phyloP scores from a whole-genome alignment of 2,797 vertebrate genomes.

The Sciurus vulgaris region DNA sequence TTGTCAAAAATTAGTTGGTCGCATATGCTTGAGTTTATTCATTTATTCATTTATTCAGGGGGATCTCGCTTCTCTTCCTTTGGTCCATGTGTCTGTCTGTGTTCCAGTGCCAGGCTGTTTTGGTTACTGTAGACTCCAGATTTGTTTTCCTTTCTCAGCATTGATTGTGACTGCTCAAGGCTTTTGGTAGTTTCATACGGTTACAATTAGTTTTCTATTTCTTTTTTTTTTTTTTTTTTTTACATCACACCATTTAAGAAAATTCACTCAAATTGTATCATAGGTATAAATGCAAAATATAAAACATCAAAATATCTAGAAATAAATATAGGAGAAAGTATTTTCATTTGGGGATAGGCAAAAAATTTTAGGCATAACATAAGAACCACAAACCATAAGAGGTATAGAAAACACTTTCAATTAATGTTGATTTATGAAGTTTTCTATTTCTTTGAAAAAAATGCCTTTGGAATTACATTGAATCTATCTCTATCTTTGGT shows the following conservation, averaged over 20 bases:
- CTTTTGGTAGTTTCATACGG: background rate
- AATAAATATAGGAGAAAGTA: background rate
- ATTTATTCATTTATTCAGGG: no score
- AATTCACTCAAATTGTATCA: background rate
- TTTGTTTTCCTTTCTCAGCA: background rate
- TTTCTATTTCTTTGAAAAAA: background rate
- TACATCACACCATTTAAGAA: background rate
- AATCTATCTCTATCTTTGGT: background rate
- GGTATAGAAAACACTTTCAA: no score
- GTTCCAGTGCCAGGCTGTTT: background rate
- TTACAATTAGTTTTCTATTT: background rate
- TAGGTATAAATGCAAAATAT: background rate
- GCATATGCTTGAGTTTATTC: background rate
- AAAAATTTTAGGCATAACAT: background rate
- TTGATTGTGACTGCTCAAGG: background rate
- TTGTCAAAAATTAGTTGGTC: background rate
- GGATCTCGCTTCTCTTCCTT: background rate
- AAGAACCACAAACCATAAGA: no score
- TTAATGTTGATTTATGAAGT: no score
- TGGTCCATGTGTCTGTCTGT: background rate
- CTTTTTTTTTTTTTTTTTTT: background rate
- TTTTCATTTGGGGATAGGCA: background rate
- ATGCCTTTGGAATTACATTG: background rate
- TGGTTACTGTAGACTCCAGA: background rate
- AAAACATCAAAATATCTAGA: background rate